Base-by-base conservation (phyloP, 2,797 vertebrate genomes). In the Cuculus canorus region DNA sequence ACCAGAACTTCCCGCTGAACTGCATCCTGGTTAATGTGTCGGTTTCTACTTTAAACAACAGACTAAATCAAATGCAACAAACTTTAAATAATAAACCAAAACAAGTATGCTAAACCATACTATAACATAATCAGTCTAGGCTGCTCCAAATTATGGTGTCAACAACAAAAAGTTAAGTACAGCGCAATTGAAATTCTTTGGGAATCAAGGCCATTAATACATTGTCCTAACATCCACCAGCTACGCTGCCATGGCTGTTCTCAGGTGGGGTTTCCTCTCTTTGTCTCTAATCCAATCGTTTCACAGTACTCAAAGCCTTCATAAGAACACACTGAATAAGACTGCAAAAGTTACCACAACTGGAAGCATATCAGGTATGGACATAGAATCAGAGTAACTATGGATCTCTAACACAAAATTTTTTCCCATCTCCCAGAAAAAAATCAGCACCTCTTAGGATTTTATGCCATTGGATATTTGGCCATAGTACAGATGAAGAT, bases 321-420 rank as follows among this genome's bases (percentile, higher is more conserved):
- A 2, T 45, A 59, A 71, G 30, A 54, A 43, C 27, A 56, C 17
- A 2, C 33, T 32, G 17, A 27, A 24, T 70, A 1, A 75, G 19
- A 5, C 50, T 59, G 18, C 27, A 89, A 43, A 80, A 66, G 13
- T 22, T 48, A 21, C 21, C 80, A n/a, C 35, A 63, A 78, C 30
- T n/a, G 17, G 77, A 78, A 88, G 25, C 5, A 66, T 32, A 0
- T 9, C 50, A 88, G 15, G 50, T 33, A 53, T 0, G 0, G n/a
- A 45, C 37, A 61, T 23, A 45, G 84, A 84, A 24, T 45, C 41
- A 37, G 14, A 65, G 5, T 50, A 53, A 45, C 61, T 45, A 33
- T 1, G 2, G 19, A 65, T 41, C 30, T 30, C 32, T 13, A 81
- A 47, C 13, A 30, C 11, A 71, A 68, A 82, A 56, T 16, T 39